Conservation (phyloP, 2,888 invertebrate species). For the Xanthorhoe designata region DNA sequence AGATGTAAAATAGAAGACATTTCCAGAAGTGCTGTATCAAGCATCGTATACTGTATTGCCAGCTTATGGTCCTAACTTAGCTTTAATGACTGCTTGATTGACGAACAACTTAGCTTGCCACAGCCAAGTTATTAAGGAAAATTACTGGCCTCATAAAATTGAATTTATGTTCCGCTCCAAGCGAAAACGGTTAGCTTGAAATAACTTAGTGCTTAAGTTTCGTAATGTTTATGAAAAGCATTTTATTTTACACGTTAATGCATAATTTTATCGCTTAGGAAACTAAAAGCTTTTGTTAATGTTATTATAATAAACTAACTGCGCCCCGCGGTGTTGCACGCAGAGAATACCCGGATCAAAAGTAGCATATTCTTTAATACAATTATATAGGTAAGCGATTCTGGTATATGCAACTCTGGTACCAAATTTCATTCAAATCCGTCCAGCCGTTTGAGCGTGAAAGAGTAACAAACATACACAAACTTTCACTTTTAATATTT, state of each 20-base stretch:
- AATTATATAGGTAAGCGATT: too few relatives aligned
- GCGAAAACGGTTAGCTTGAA: constrained; percentile 31
- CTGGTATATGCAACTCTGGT: too few relatives aligned
- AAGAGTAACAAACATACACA: too few relatives aligned
- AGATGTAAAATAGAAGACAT: background rate
- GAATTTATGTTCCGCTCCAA: constrained; percentile 35
- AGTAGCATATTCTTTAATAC: too few relatives aligned
- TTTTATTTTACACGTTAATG: background rate
- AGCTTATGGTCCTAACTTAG: constrained; percentile 33
- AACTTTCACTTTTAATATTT: too few relatives aligned
- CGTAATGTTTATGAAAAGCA: constrained; percentile 20
- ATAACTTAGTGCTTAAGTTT: constrained; percentile 14
- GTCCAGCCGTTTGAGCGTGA: too few relatives aligned
- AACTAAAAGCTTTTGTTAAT: too few relatives aligned
- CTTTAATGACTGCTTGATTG: constrained; percentile 40
- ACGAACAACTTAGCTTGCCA: constrained; percentile 32
- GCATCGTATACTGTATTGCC: constrained; percentile 14
- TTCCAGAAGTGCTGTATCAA: constrained; percentile 4
- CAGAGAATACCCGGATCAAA: too few relatives aligned
- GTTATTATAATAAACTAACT: too few relatives aligned
- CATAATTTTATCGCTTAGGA: background rate
- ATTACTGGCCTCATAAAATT: constrained; percentile 38
- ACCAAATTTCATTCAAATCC: too few relatives aligned
- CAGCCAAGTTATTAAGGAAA: constrained; percentile 36
- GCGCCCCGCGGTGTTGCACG: too few relatives aligned